phyloP scores from a whole-genome alignment of 2,113 vertebrate species.

The Rhizomys pruinosus region DNA sequence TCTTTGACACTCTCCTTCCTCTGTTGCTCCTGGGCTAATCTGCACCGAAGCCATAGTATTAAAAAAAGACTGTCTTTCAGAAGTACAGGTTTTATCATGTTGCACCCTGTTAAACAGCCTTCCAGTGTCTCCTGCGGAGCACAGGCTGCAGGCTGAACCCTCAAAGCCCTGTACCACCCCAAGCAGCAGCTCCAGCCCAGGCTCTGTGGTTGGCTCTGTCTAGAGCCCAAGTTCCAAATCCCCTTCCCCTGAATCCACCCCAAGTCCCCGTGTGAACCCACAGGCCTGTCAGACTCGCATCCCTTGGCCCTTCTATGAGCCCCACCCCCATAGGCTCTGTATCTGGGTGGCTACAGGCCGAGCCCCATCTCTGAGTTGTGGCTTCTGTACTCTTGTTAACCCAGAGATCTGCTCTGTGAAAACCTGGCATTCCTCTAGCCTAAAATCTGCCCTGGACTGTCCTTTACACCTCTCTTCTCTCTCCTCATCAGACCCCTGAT shows the following conservation, averaged over 20 bases:
- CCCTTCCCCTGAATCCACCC: neutral
- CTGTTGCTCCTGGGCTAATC: neutral
- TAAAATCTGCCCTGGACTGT: neutral
- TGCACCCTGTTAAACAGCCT: fast-evolving
- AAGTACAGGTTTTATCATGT: fast-evolving
- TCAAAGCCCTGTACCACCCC: neutral
- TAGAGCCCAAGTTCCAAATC: too few species aligned
- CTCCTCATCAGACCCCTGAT: fast-evolving
- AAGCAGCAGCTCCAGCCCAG: neutral
- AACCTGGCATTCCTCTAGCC: fast-evolving
- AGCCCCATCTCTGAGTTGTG: neutral
- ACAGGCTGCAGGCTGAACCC: neutral
- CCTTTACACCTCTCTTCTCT: fast-evolving
- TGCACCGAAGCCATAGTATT: neutral
- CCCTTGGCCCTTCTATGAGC: neutral
- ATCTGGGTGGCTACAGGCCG: neutral
- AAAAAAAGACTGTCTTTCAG: neutral
- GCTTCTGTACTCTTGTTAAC: fast-evolving
- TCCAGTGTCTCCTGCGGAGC: neutral
- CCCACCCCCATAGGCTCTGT: too few species aligned
- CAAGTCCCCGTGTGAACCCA: neutral
- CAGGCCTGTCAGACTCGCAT: neutral
- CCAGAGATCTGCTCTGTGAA: too few species aligned
- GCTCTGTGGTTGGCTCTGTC: neutral
- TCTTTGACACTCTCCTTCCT: neutral